phyloP scores from a whole-genome alignment of 64 coral and sea anemone genomes.

The Orbicella faveolata region DNA sequence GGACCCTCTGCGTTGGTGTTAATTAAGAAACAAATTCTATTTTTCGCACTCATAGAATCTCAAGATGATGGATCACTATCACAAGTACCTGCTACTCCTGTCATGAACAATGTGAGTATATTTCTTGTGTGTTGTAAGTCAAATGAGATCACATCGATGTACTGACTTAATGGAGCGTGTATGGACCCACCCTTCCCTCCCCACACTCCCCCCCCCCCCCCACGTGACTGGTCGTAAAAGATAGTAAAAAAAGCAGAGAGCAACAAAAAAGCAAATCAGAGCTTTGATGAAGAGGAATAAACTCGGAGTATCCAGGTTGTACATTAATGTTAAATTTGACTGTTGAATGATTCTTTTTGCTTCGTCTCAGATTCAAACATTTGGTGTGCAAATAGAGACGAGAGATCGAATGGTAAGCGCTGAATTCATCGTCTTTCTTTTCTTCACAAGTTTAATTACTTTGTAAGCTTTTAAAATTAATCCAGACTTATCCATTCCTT shows the following conservation, averaged over 20 bases:
- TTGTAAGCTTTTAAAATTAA: neutral
- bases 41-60: neutral
- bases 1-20: too few relatives aligned
- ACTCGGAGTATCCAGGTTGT: too few relatives aligned
- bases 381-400: constrained; percentile 12
- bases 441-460: neutral
- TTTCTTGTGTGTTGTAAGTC: neutral
- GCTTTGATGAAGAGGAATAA: too few relatives aligned
- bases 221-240: too few relatives aligned
- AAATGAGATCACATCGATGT: too few relatives aligned
- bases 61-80: neutral
- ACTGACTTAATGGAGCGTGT: too few relatives aligned
- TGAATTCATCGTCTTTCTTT: neutral
- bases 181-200: too few relatives aligned
- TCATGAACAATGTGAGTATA: constrained; percentile 13
- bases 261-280: too few relatives aligned
- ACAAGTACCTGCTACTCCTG: neutral
- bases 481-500: neutral
- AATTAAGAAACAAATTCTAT: neutral
- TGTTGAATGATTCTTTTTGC: neutral
- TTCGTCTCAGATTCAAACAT: constrained; percentile 6
- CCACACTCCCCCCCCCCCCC: too few relatives aligned
- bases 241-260: too few relatives aligned
- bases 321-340: neutral
- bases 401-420: neutral